These are phyloP conservation scores for Hyles lineata DNA, from an alignment of 2,888 invertebrate genomes.

Conservation along the genomic window DNA sequence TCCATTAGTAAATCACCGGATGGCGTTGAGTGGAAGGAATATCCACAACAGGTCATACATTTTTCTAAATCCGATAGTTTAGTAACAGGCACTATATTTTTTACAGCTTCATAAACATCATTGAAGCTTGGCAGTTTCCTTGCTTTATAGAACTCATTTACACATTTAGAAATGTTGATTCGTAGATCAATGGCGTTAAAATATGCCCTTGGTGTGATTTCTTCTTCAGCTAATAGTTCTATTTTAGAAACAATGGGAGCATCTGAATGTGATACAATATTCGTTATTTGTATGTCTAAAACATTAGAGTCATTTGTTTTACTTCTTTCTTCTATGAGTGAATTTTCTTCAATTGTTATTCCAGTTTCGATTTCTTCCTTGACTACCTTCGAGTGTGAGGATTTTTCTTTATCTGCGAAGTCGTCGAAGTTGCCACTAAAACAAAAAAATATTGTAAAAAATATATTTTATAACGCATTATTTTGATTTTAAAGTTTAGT, in stretches of 20 bases:
- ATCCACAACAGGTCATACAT: slow-evolving; percentile 49
- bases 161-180: slow-evolving; percentile 43
- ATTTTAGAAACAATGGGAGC: no score
- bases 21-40: slow-evolving; percentile 44
- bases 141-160: slow-evolving; percentile 40
- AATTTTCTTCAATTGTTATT: no score
- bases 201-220: not conserved
- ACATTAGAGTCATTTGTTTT: not conserved
- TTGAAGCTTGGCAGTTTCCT: slow-evolving; percentile 34
- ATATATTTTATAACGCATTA: no score
- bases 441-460: no score
- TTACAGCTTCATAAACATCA: slow-evolving; percentile 38
- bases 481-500: no score
- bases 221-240: slow-evolving; percentile 23
- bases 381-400: no score
- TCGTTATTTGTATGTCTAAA: not conserved
- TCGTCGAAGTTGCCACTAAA: no score
- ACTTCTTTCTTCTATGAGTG: not conserved
- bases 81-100: slow-evolving; percentile 12
- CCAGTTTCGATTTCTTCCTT: no score
- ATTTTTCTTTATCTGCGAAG: no score
- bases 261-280: not conserved
- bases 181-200: slow-evolving; percentile 30
- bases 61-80: slow-evolving; percentile 34
- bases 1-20: slow-evolving; percentile 53